A percentile compares a stretch with the other conserved stretches of the same genome.
Evolutionary conservation across 2,888 invertebrate species (phyloP).

Genomic region (Magallana nippona): DNA sequence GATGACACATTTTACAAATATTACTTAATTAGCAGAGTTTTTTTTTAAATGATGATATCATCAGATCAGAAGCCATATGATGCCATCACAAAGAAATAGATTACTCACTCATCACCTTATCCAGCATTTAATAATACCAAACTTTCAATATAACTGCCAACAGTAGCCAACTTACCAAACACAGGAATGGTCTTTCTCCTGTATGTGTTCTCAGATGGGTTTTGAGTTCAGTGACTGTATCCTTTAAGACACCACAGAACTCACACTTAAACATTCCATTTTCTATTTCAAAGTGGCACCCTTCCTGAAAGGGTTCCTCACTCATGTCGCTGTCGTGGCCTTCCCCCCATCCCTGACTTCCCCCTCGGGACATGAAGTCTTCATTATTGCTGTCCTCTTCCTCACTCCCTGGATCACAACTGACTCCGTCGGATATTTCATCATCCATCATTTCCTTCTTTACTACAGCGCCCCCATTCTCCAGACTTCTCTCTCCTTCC

Average conservation of each 20-base stretch:
- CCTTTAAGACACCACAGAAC: constrained; percentile 74
- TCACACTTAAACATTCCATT: constrained; percentile 63
- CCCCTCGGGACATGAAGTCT: neutral
- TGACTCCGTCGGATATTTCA: constrained; percentile 37
- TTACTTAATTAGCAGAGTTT: too few species aligned
- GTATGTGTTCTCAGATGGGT: constrained; percentile 76
- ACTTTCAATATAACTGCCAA: too few species aligned
- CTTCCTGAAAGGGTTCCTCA: constrained; percentile 1
- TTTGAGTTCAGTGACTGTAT: constrained; percentile 74
- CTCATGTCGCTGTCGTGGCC: neutral
- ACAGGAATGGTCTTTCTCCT: constrained; percentile 74
- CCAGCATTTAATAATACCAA: too few species aligned
- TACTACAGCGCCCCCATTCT: constrained; percentile 11
- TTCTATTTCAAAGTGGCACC: constrained; percentile 11
- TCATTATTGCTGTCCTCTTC: constrained; percentile 36
- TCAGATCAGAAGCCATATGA: too few species aligned
- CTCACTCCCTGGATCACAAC: constrained; percentile 38
- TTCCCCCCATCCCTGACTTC: neutral
- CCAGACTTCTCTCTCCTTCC: constrained; percentile 17
- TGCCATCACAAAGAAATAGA: too few species aligned
- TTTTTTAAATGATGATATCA: too few species aligned
- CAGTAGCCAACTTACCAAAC: constrained; percentile 61
- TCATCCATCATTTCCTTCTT: constrained; percentile 20
- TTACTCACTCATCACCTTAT: too few species aligned
- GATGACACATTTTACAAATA: too few species aligned